phyloP scores from a whole-genome alignment of 1,140 invertebrate genomes.

The Helicorthomorpha holstii region DNA sequence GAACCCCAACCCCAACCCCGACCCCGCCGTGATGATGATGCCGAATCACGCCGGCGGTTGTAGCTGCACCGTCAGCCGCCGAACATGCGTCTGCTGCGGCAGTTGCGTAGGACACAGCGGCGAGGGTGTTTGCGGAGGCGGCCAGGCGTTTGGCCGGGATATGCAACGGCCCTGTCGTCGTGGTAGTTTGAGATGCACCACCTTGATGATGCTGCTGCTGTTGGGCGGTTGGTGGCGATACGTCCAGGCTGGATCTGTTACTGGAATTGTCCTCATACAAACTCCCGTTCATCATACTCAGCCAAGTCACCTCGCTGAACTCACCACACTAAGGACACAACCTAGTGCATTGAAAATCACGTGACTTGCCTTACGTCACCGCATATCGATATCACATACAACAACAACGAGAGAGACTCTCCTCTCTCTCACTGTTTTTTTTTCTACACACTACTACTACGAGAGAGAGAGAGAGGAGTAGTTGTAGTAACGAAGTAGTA shows the following conservation, averaged over 20 bases:
- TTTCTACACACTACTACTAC: too few species aligned
- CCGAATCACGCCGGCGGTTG: constrained; percentile 42
- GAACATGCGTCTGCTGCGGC: constrained; percentile 19
- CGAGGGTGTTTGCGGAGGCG: constrained; percentile 28
- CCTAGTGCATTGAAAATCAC: constrained; percentile 9
- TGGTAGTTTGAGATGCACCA: constrained; percentile 10
- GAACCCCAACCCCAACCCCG: constrained; percentile 29
- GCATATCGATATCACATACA: too few species aligned
- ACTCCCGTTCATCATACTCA: constrained; percentile 61
- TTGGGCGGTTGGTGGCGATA: constrained; percentile 8
- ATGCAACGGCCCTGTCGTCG: constrained; percentile 45
- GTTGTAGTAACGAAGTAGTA: too few species aligned
- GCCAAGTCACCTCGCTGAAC: constrained; percentile 49
- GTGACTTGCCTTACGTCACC: constrained; percentile 9
- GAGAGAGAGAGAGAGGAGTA: too few species aligned
- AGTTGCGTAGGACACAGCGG: constrained; percentile 21
- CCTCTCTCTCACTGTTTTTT: too few species aligned
- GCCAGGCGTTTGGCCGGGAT: constrained; percentile 58
- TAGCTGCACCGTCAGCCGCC: constrained; percentile 31
- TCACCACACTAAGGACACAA: constrained; percentile 11
- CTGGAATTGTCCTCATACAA: constrained; percentile 51
- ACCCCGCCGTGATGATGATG: constrained; percentile 46
- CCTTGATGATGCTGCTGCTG: not conserved
- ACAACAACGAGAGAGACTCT: too few species aligned
- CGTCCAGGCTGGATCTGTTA: constrained; percentile 33